Evolutionary conservation across 1,140 invertebrate genomes (phyloP), one percentile per base, ranked within the genome.

Genomic region (Papilio dardanus): DNA sequence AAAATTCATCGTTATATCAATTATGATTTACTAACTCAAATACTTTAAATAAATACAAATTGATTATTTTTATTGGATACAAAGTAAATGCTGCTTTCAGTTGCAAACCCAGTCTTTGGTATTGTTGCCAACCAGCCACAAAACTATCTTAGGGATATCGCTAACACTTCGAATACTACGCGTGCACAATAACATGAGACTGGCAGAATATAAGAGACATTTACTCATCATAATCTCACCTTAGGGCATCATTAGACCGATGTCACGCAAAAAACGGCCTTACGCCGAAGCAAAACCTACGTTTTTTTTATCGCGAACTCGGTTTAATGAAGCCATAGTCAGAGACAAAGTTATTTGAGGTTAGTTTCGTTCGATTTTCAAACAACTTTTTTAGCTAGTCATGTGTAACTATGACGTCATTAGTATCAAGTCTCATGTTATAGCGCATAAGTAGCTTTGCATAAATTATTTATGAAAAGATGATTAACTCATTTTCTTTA

Each of bases 91-190:
- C 50, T 68, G 75, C 78, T 77, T 74, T 76, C 19, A 71, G 42
- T 81, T 77, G 75, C 68, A 75, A 75, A 79, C 78, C 78, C 81
- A 78, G 76, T 82, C 78, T 80, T 82, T 78, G 78, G 78, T 67
- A 78, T 76, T 79, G 74, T 74, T 76, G 14, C 16, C 42, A 46
- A 46, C 19, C 8, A 65, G 66, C 66, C 66, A 33, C 31, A 31
- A 54, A 68, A 30, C 5, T 30, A 68, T 54, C 19, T 21, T 69
- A 69, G 19, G 35, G 54, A 21, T n/a, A n/a, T 7, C 42, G 42
- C n/a, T n/a, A 46, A 46, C 1, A 46, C 42, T 46, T 46, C 42
- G 16, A 46, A 16, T 46, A 46, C 42, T 46, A 19, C 42, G 16
- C 42, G 16, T 46, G n/a, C 42, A 46, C 42, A 46, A 46, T 19